Conservation (phyloP, 2,113 vertebrate genomes). For the Columbina picui region DNA sequence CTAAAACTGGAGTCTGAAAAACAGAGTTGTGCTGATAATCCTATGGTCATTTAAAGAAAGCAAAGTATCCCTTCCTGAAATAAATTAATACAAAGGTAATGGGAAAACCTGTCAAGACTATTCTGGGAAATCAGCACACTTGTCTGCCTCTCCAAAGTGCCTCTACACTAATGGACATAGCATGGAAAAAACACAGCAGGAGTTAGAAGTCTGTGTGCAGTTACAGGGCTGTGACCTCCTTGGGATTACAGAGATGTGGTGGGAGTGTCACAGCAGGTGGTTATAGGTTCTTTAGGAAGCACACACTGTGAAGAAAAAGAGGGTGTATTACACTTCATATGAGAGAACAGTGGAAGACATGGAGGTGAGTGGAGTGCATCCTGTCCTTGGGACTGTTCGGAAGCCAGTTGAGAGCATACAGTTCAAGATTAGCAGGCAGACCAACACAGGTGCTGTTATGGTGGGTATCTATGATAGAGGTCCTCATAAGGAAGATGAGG, state of each 20-base stretch:
- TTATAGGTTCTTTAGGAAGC: neutral
- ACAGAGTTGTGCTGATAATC: neutral
- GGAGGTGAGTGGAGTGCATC: neutral
- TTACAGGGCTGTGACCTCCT: no score
- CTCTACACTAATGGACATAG: no score
- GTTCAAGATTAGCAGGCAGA: neutral
- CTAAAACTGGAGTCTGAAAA: neutral
- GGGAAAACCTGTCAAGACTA: neutral
- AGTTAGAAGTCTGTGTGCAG: no score
- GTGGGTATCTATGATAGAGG: neutral
- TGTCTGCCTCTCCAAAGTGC: neutral
- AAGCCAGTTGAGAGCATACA: neutral
- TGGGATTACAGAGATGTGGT: rapidly evolving
- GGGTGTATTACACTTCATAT: rapidly evolving
- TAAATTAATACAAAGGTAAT: neutral
- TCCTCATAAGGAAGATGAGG: neutral
- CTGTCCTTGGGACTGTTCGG: neutral
- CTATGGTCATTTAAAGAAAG: neutral
- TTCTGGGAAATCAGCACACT: neutral
- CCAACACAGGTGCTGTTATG: neutral
- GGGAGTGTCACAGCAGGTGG: neutral
- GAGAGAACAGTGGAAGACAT: neutral
- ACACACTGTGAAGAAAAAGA: neutral
- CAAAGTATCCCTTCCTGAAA: neutral
- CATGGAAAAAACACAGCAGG: no score